These are phyloP conservation scores for Pollenia angustigena DNA, from an alignment of 2,888 invertebrate genomes.

Conservation along the genomic window DNA sequence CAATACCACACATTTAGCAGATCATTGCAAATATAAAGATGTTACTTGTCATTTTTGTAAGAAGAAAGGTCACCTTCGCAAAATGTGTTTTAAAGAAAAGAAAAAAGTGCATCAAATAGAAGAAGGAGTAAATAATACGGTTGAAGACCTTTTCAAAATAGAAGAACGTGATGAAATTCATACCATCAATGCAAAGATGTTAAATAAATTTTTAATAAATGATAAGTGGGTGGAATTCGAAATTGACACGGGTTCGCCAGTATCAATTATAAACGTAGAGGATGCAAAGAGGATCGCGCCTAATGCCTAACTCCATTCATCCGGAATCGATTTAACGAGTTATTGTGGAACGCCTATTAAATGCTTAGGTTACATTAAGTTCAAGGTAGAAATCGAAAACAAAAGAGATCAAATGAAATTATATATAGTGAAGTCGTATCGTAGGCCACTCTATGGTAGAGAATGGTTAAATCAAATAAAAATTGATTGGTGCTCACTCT, in stretches of 20 bases:
- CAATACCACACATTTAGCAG: neutral
- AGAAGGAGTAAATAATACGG: conserved; percentile 1
- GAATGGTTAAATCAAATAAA: neutral
- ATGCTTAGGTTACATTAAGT: conserved; percentile 36
- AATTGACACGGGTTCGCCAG: neutral
- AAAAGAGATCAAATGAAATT: conserved; percentile 2
- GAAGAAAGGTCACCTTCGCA: conserved; percentile 37
- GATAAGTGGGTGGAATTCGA: conserved; percentile 35
- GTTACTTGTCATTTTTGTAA: conserved; percentile 34
- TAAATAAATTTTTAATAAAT: conserved; percentile 10
- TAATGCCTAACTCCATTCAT: conserved; percentile 20
- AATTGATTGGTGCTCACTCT: neutral
- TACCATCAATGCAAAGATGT: neutral
- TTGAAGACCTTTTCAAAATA: conserved; percentile 22
- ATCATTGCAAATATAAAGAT: neutral
- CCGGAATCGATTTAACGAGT: conserved; percentile 32
- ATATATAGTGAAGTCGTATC: neutral
- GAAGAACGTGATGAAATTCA: conserved; percentile 1
- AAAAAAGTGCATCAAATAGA: conserved; percentile 20
- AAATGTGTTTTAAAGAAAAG: conserved; percentile 45
- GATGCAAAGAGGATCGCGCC: neutral
- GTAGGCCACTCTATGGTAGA: neutral
- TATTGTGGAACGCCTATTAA: conserved; percentile 28
- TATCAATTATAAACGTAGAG: neutral
- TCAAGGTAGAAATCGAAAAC: conserved; percentile 11